A percentile compares a stretch with the other conserved stretches of the same genome.
Evolutionary conservation across 2,113 vertebrate genomes (phyloP).

Genomic region (Typhlomys cinereus): DNA sequence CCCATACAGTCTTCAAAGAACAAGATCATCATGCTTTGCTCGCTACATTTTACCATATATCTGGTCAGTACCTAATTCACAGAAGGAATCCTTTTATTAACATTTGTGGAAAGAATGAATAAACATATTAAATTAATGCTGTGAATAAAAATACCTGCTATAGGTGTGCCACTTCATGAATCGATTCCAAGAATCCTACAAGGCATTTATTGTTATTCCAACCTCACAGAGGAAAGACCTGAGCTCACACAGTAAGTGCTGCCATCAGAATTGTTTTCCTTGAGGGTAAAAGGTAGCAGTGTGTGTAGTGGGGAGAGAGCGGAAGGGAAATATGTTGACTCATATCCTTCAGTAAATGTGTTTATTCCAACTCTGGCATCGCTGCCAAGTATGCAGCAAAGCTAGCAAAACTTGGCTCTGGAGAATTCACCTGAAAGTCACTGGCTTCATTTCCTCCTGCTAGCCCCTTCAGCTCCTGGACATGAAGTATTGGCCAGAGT

Average conservation of each 20-base stretch:
- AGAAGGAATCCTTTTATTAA: not conserved
- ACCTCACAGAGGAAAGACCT: not conserved
- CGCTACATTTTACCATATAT: not conserved
- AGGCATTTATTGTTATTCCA: not conserved
- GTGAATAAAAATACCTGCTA: not conserved
- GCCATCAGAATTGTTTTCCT: not conserved
- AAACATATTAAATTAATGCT: not conserved
- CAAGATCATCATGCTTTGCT: not conserved
- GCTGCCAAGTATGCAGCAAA: slow-evolving; percentile 59
- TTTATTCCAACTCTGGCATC: slow-evolving; percentile 48
- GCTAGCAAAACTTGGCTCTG: slow-evolving; percentile 64
- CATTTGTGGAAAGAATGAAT: not conserved
- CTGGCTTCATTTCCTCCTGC: slow-evolving; percentile 50
- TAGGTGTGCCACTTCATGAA: not conserved
- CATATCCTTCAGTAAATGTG: slow-evolving; percentile 71
- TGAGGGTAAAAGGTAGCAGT: not conserved
- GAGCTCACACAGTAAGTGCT: not conserved
- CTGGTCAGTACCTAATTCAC: not conserved
- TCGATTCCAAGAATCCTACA: not conserved
- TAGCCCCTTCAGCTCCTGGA: slow-evolving; percentile 25
- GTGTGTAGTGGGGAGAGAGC: not conserved
- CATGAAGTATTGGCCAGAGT: slow-evolving; percentile 42
- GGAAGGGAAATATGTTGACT: slow-evolving; percentile 61
- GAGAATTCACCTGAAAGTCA: slow-evolving; percentile 68
- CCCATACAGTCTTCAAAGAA: not conserved